Base-by-base conservation (phyloP, 1,140 invertebrate genomes). In the Lepidostoma basale region DNA sequence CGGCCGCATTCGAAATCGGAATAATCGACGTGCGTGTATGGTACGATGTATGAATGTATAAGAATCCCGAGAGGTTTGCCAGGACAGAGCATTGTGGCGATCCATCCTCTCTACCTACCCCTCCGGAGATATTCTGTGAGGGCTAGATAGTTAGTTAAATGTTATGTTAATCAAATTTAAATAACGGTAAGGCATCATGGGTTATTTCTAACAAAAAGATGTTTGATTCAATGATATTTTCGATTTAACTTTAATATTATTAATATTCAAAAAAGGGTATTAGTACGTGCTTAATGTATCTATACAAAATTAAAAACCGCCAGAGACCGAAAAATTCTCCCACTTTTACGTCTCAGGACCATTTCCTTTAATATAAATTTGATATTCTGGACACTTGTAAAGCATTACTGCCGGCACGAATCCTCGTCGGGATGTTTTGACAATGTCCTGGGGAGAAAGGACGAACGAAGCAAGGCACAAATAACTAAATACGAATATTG, bases 371-470 rank as follows among this genome's bases (percentile, higher is more conserved):
- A 49, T 22, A 49, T 49, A n/a, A 49, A 25, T 49, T 49, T 49
- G 45, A 49, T 49, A 49, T 49, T 49, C 45, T 23, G 45, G 45
- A 49, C 45, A 23, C 45, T 49, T n/a, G 12, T 49, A 49, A 49
- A 49, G 25, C 25, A 49, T 49, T 49, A 49, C 22, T 49, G 45
- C 22, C 12, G 20, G 18, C 9, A 49, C 45, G 45, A 22, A 1
- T 49, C 23, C 45, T 49, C n/a, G 18, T 49, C 45, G 6, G 45
- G 22, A 49, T 49, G 45, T 49, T 49, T 49, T 49, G 45, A 49
- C 45, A 49, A 49, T 49, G 45, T 49, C 45, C 45, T 49, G 22
- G 4, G 18, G 45, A 20, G n/a, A n/a, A n/a, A n/a, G n/a, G n/a
- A n/a, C n/a, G n/a, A n/a, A 12, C 1, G n/a, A 49, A 18, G 25